A percentile compares a stretch with the other conserved stretches of the same genome.
These are phyloP conservation scores for Mamestra brassicae DNA, from an alignment of 2,888 invertebrate species.

Conservation along the genomic window DNA sequence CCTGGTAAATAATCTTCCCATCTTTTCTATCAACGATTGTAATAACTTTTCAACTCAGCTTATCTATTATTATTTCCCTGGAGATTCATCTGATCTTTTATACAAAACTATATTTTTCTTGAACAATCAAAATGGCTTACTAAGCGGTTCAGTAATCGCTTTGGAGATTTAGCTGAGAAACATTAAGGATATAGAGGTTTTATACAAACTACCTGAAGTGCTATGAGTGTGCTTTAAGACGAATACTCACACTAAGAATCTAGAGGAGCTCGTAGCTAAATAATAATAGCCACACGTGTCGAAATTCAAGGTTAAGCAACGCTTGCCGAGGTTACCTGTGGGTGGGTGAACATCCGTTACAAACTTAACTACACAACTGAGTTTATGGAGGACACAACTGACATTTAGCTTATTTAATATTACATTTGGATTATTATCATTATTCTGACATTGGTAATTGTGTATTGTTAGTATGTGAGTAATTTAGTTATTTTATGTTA, in stretches of 20 bases:
- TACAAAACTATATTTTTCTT: slow-evolving; percentile 12
- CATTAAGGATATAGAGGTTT: background rate
- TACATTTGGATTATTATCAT: no score
- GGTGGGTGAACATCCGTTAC: no score
- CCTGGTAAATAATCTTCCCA: background rate
- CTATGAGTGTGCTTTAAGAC: background rate
- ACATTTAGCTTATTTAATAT: no score
- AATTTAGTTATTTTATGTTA: no score
- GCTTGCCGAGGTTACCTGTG: no score
- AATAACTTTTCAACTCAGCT: slow-evolving; percentile 11
- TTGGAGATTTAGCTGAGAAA: slow-evolving; percentile 32
- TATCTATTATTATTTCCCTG: slow-evolving; percentile 30
- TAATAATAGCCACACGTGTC: no score
- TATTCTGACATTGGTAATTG: no score
- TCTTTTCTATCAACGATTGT: background rate
- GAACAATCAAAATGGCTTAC: slow-evolving; percentile 44
- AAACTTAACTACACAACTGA: no score
- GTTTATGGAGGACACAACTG: no score
- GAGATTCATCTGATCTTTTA: slow-evolving; percentile 18
- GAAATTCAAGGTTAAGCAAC: no score
- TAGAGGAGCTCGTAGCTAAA: no score
- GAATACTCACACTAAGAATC: background rate
- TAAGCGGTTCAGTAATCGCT: slow-evolving; percentile 36
- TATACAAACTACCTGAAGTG: background rate
- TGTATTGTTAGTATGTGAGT: no score